Base-by-base conservation (phyloP, 1,140 invertebrate species). In the Aphaenogaster ashmeadi region DNA sequence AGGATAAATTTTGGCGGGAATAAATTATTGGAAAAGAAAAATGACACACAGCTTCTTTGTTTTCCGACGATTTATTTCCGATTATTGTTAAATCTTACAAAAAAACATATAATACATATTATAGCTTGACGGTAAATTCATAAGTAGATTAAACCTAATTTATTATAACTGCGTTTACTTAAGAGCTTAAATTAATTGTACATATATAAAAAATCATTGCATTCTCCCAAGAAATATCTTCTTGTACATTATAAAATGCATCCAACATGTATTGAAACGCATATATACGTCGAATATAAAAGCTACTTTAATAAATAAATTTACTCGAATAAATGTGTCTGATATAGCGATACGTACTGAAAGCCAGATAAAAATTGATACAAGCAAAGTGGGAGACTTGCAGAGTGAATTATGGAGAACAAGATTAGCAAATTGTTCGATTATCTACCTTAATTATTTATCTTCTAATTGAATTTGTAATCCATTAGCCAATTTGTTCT, bases 101-200 rank as follows among this genome's bases (percentile, higher is more conserved):
- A 95, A 94, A 91, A 95, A 95, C 94, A 94, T 94, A 94, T 95
- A 93, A 94, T 94, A 94, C 91, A 94, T 91, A 93, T 93, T 92
- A 94, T 85, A 93, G 90, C 89, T 91, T 88, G 91, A 92, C 91
- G 92, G 91, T 94, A 90, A 94, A 92, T 91, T 74, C 74, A 90
- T 90, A 81, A 78, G 66, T 90, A 88, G 79, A 88, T 58, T 71
- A 89, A 90, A 90, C 27, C 86, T 71, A 86, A 90, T 83, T 89
- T 91, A 93, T 91, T 62, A 69, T 91, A 88, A 74, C 44, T 77
- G 87, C 64, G 74, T 88, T 92, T 89, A 91, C 87, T 71, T 13
- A 92, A 91, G n/a, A 62, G 36, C 91, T 93, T 93, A 92, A 93
- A 92, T 89, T 93, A 91, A 91, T 91, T 88, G 74, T 91, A 92